These are phyloP conservation scores for Microcaecilia unicolor DNA, from an alignment of 2,797 vertebrate species.

Conservation along the genomic window DNA sequence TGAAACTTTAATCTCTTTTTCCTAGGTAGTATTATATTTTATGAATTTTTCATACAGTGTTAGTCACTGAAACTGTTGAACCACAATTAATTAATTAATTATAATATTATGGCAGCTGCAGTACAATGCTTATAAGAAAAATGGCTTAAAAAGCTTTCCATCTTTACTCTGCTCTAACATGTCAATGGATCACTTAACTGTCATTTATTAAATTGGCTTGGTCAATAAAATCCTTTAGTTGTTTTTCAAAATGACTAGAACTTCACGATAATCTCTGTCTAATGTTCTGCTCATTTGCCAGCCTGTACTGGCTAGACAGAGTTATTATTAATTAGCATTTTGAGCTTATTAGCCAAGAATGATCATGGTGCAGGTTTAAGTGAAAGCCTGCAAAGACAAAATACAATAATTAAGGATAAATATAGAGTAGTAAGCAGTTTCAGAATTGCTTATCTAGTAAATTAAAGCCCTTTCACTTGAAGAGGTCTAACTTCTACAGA, in stretches of 20 bases:
- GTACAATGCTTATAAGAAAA: constrained; percentile 30
- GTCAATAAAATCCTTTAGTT: constrained; percentile 37
- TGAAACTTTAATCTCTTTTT: constrained; percentile 12
- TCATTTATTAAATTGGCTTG: constrained; percentile 37
- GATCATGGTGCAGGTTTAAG: constrained; percentile 33
- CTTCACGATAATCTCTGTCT: constrained; percentile 29
- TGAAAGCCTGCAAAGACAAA: constrained; percentile 41
- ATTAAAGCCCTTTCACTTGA: constrained; percentile 32
- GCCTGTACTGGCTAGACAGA: constrained; percentile 25
- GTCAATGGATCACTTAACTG: constrained; percentile 38
- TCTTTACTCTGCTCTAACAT: constrained; percentile 25
- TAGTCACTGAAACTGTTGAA: constrained; percentile 33
- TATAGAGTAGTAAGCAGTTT: constrained; percentile 46
- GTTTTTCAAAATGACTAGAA: constrained; percentile 31
- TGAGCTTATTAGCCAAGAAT: constrained; percentile 41
- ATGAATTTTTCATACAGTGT: constrained; percentile 29
- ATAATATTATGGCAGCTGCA: constrained; percentile 23
- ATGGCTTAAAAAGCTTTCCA: constrained; percentile 27
- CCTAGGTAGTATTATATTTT: constrained; percentile 9
- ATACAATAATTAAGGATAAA: constrained; percentile 46
- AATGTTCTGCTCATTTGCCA: constrained; percentile 27
- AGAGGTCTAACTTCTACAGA: constrained; percentile 31
- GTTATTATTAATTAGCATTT: constrained; percentile 53
- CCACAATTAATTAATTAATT: constrained; percentile 40
- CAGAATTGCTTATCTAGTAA: constrained; percentile 36